Percentiles rank a stretch among this genome's conserved stretches.
Conservation (phyloP, 2,797 vertebrate genomes). For the Valencia hispanica region DNA sequence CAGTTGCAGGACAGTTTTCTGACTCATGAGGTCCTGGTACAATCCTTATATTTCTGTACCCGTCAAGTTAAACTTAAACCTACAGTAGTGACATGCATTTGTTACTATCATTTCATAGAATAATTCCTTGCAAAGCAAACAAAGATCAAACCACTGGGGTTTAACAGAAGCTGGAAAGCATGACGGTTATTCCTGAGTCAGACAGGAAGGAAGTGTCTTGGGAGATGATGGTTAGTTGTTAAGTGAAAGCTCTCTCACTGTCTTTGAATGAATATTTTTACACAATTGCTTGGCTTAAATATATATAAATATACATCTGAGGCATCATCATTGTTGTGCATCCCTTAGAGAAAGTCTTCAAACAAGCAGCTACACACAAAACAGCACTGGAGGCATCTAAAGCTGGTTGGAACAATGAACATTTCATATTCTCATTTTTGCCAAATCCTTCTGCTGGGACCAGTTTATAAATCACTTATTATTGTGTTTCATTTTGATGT, state of each 20-base stretch:
- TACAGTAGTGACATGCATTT: background rate
- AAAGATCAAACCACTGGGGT: background rate
- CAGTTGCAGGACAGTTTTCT: conserved; percentile 4
- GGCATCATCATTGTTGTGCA: conserved; percentile 19
- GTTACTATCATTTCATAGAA: no score
- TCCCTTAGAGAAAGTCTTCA: conserved; percentile 15
- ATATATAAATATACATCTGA: conserved; percentile 3
- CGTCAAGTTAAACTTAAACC: background rate
- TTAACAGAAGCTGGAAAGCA: conserved; percentile 11
- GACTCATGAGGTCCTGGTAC: background rate
- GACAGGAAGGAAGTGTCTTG: conserved; percentile 38
- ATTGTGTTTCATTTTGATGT: conserved; percentile 30
- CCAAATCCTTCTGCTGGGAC: conserved; percentile 40
- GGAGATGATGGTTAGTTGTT: conserved; percentile 24
- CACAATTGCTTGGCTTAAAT: conserved; percentile 21
- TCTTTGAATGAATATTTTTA: conserved; percentile 42
- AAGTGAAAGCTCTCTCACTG: conserved; percentile 36
- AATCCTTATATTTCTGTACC: conserved; percentile 2
- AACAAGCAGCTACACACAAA: conserved; percentile 8
- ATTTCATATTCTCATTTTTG: conserved; percentile 64
- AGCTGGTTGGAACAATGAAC: conserved; percentile 38
- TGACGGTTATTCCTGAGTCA: conserved; percentile 68
- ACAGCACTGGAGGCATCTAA: conserved; percentile 8
- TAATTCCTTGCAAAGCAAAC: background rate
- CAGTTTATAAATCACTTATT: conserved; percentile 55